Evolutionary conservation across 1,140 invertebrate genomes (phyloP).

Genomic region (Agraylea sexmaculata): DNA sequence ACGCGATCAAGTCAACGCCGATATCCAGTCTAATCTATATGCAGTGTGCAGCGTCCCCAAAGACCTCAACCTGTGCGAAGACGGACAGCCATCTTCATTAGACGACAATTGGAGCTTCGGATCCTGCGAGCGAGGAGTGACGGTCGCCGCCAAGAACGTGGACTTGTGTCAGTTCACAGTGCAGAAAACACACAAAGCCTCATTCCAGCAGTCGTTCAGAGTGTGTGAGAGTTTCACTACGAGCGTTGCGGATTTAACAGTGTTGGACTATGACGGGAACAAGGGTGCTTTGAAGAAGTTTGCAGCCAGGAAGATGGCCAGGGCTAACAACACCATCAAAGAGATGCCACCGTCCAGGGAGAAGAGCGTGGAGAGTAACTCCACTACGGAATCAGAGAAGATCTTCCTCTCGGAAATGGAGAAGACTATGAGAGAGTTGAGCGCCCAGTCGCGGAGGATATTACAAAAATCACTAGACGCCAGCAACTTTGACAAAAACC

Average conservation of each 20-base stretch:
- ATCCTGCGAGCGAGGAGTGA: conserved; percentile 18
- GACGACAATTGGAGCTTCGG: conserved; percentile 20
- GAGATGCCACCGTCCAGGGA: conserved; percentile 23
- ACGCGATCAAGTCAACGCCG: conserved; percentile 18
- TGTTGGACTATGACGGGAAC: conserved; percentile 31
- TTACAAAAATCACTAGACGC: conserved; percentile 30
- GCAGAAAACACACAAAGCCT: conserved; percentile 25
- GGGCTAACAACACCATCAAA: conserved; percentile 4
- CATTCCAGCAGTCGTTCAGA: conserved; percentile 34
- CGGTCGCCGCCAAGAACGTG: conserved; percentile 34
- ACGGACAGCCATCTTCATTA: conserved; percentile 15
- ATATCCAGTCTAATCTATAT: conserved; percentile 19
- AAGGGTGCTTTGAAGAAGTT: conserved; percentile 16
- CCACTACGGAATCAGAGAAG: conserved; percentile 36
- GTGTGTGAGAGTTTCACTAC: conserved; percentile 34
- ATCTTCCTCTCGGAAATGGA: conserved; percentile 37
- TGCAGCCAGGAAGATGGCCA: conserved; percentile 13
- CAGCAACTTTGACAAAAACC: conserved; percentile 39
- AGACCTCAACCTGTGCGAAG: no score
- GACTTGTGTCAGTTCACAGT: conserved; percentile 39
- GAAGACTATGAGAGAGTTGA: conserved; percentile 31
- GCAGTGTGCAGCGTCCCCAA: conserved; percentile 29
- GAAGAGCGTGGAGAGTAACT: conserved; percentile 34
- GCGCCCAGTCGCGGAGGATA: conserved; percentile 30
- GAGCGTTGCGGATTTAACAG: conserved; percentile 38